Base-by-base conservation (phyloP, 2,113 vertebrate species). In the Shinisaurus crocodilurus region DNA sequence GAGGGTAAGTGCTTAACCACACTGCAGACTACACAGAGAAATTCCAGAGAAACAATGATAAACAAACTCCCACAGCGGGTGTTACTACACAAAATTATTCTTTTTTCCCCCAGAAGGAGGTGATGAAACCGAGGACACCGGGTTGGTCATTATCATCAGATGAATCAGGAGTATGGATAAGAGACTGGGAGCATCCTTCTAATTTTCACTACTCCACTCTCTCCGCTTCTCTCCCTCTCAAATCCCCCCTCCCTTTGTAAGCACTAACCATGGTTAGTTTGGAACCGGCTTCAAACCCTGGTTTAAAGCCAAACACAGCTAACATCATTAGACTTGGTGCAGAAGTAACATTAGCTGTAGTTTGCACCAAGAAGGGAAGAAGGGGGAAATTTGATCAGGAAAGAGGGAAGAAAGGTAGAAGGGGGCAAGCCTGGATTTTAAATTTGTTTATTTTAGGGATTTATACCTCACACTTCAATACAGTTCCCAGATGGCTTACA, bases 61-160 rank as follows among this genome's bases (percentile, higher is more conserved):
- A 95, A 92, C 93, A 94, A 95, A 95, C 94, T 45, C 94, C 91
- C 94, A 94, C 1, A 0, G 70, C 0, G 13, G 91, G 93, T 60
- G 80, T 89, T 94, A 89, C 94, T 95, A 94, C 91, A 93, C 93
- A 95, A 96, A 96, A 95, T 93, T 93, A 88, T 94, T 91, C 84
- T 79, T 87, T 25, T 16, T 23, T 0, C 18, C 3, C 12, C 92
- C 94, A 95, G 94, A 95, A 95, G 90, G 91, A 92, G 93, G 94
- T 94, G 91, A 92, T 91, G 50, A 92, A 96, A 90, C 91, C 93
- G 50, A 88, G 89, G 67, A 94, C 92, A 90, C 92, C 88, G 7
- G 88, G 94, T 93, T 95, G 87, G 92, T 92, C 91, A 95, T 92
- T 94, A 95, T 94, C 92, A 72, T 90, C 0, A 91, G 84, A 94